Percentiles rank a stretch among this genome's conserved stretches.
These are phyloP conservation scores for roundworm (Caenorhabditis elegans) DNA, from an alignment of 1,140 invertebrate species.

Conservation along the genomic window DNA sequence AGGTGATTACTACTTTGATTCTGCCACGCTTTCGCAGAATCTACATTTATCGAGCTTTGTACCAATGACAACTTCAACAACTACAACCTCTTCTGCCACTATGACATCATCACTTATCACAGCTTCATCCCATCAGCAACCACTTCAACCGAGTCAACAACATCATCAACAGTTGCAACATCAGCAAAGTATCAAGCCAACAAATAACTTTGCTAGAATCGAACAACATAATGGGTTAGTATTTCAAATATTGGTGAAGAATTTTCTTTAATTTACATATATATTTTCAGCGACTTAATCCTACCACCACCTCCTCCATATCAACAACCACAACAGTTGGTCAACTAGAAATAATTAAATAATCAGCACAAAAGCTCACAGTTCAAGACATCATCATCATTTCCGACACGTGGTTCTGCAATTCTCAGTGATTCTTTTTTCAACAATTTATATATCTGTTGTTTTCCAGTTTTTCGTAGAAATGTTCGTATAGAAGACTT, in stretches of 20 bases:
- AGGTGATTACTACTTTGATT: conserved; percentile 13
- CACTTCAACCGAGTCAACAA: background rate
- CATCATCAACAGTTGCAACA: background rate
- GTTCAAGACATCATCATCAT: conserved; percentile 30
- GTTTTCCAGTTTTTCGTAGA: background rate
- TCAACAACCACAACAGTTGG: conserved; percentile 13
- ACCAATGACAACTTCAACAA: background rate
- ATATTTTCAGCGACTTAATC: background rate
- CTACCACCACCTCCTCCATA: conserved; percentile 17
- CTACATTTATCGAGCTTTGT: background rate
- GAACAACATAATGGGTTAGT: conserved; percentile 21
- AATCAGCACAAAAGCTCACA: background rate
- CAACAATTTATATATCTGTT: background rate
- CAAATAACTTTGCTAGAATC: background rate
- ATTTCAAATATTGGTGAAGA: background rate
- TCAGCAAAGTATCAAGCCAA: background rate
- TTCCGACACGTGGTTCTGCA: conserved; percentile 23
- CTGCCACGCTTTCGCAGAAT: conserved; percentile 21
- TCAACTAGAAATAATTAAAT: background rate
- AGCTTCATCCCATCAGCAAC: background rate
- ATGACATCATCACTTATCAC: background rate
- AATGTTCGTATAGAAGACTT: conserved; percentile 19
- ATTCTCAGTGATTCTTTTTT: conserved; percentile 23
- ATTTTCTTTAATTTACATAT: background rate
- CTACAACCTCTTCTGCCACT: background rate